Evolutionary conservation across 2,888 invertebrate species (phyloP), one percentile per base, ranked within the genome.

Genomic region (Ceramica pisi): DNA sequence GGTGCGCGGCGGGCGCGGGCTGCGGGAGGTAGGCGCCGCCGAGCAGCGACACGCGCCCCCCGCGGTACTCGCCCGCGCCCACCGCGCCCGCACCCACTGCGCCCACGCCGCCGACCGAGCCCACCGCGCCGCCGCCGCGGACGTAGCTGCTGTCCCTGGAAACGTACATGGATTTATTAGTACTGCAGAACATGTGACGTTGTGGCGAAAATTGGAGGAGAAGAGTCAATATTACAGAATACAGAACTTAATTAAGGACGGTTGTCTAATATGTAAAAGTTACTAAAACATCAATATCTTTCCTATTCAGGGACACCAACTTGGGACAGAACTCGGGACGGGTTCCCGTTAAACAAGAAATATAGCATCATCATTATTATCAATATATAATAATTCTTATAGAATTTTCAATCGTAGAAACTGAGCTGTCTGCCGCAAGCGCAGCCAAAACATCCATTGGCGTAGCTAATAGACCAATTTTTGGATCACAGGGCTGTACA

Each of bases 1-100:
- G 91, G 89, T 94, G 94, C 87, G 94, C 88, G 87, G 96, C 88
- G 89, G 96, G 90, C 92, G 94, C 91, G 89, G 96, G 91, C 88
- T 96, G 92, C 84, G 96, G 89, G 88, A 96, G 92, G 96, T 96
- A 96, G 84, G 96, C 96, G 82, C 97, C 97, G 85, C 92, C 92
- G 90, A 98, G 96, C 91, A 98, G 96, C 70, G 97, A 97, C 94
- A 98, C 90, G 96, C 94, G 93, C 48, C 92, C 91, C 87, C 90
- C 92, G 87, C 93, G 94, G 94, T 92, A 95, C 93, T 94, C 94
- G 83, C 93, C 96, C 26, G 83, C 71, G 51, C 85, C 92, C 91
- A 97, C 96, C 91, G 97, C 96, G 75, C 95, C 98, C 90, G 96
- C 94, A 90, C 90, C 89, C 86, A 85, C 92, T 83, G 81, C 89